Evolutionary conservation across 1,140 invertebrate species (phyloP).

Genomic region (Maconellicoccus hirsutus): DNA sequence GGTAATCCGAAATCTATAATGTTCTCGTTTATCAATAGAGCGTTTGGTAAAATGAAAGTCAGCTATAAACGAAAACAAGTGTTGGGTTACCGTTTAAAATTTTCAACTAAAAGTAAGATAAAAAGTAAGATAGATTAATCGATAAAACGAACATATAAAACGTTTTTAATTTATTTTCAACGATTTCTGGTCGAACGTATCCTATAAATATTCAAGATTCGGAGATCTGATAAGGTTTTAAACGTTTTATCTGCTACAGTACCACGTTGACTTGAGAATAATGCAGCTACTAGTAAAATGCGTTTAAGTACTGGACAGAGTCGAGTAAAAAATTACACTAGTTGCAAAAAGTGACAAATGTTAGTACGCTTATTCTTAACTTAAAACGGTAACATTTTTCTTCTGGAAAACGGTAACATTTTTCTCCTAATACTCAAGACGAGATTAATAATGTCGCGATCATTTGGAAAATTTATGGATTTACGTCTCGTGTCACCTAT

Average conservation of each 20-base stretch:
- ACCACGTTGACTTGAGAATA: background rate
- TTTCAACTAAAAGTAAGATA: conserved; percentile 13
- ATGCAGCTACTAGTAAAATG: background rate
- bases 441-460: conserved; percentile 2
- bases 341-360: background rate
- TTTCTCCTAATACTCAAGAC: background rate
- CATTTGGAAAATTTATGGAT: background rate
- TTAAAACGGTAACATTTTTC: background rate
- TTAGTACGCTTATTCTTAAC: background rate
- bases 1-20: conserved; percentile 9
- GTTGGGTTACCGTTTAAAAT: conserved; percentile 3
- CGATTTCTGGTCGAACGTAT: conserved; percentile 14
- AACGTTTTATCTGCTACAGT: conserved; percentile 14
- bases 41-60: background rate
- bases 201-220: conserved; percentile 18
- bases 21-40: background rate
- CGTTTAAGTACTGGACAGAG: background rate
- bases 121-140: conserved; percentile 15
- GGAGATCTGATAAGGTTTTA: conserved; percentile 16
- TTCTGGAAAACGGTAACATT: background rate
- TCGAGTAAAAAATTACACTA: conserved; percentile 1
- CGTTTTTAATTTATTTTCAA: conserved; percentile 22
- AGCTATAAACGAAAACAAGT: conserved; percentile 9
- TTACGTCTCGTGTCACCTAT: background rate
- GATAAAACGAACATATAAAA: conserved; percentile 19